A percentile compares a stretch with the other conserved stretches of the same genome.
These are phyloP conservation scores for Hylaeus anthracinus DNA, from an alignment of 1,140 invertebrate genomes.

Conservation along the genomic window DNA sequence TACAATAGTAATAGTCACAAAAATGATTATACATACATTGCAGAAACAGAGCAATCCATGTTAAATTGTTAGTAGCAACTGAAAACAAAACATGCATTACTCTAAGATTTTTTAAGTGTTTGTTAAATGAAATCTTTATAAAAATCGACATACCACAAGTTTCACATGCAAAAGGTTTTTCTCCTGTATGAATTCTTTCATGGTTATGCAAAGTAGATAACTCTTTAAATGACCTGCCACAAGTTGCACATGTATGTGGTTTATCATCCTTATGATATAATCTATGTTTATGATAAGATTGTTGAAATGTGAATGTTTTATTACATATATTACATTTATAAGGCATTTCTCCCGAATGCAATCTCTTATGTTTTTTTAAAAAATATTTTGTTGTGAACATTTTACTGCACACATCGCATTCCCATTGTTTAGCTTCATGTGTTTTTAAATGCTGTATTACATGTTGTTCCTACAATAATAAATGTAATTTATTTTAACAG, in stretches of 20 bases:
- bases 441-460: slow-evolving; percentile 82
- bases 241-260: slow-evolving; percentile 89
- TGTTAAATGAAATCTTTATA: slow-evolving; percentile 10
- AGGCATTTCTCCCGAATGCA: slow-evolving; percentile 93
- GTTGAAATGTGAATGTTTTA: slow-evolving; percentile 94
- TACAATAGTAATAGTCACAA: slow-evolving; percentile 41
- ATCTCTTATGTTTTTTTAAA: slow-evolving; percentile 92
- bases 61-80: slow-evolving; percentile 66
- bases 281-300: slow-evolving; percentile 95
- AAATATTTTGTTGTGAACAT: slow-evolving; percentile 95
- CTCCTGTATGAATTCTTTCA: slow-evolving; percentile 92
- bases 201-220: slow-evolving; percentile 94
- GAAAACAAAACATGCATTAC: slow-evolving; percentile 60
- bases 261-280: slow-evolving; percentile 93
- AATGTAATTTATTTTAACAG: slow-evolving; percentile 26
- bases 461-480: slow-evolving; percentile 79
- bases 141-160: slow-evolving; percentile 87
- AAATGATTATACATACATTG: slow-evolving; percentile 56
- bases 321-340: slow-evolving; percentile 92
- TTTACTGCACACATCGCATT: slow-evolving; percentile 92
- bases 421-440: slow-evolving; percentile 86
- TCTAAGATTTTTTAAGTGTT: slow-evolving; percentile 23
- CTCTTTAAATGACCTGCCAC: slow-evolving; percentile 92
- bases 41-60: slow-evolving; percentile 51
- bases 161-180: slow-evolving; percentile 95